Evolutionary conservation across 2,113 vertebrate genomes (phyloP).

Genomic region (Xerus inauris): DNA sequence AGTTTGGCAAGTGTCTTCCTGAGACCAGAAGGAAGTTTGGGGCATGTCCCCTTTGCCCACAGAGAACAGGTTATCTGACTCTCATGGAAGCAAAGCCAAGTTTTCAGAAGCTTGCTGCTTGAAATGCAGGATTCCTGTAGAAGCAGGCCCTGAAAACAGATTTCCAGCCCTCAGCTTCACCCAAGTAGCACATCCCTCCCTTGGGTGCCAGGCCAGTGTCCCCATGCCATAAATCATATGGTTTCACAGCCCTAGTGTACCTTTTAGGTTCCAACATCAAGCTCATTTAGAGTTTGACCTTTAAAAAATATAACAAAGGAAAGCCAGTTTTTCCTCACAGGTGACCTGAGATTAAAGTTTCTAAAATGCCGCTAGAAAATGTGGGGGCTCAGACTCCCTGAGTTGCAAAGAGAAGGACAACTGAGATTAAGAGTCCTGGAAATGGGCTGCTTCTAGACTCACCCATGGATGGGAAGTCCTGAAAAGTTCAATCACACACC

Average conservation of each 20-base stretch:
- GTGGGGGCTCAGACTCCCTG: neutral
- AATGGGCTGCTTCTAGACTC: neutral
- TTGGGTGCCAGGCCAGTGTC: neutral
- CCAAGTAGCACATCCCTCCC: neutral
- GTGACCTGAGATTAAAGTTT: slow-evolving; percentile 41
- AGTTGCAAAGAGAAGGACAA: neutral
- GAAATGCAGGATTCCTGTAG: neutral
- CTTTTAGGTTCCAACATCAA: slow-evolving; percentile 3
- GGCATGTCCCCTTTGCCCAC: rapidly evolving
- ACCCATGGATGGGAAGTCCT: neutral
- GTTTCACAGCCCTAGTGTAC: neutral
- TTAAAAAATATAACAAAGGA: slow-evolving; percentile 16
- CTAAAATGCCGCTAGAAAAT: slow-evolving; percentile 34
- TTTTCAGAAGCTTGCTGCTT: neutral
- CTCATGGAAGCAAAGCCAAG: neutral
- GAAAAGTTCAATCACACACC: neutral
- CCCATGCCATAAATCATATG: neutral
- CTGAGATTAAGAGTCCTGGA: neutral
- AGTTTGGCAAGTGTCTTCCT: neutral
- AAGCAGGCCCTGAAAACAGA: neutral
- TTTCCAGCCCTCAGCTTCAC: neutral
- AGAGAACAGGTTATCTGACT: neutral
- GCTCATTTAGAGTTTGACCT: slow-evolving; percentile 41
- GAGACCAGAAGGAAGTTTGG: neutral
- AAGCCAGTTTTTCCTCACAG: slow-evolving; percentile 26